Conservation (phyloP, 2,888 invertebrate genomes). For the Scelioninae gen. 1 region DNA sequence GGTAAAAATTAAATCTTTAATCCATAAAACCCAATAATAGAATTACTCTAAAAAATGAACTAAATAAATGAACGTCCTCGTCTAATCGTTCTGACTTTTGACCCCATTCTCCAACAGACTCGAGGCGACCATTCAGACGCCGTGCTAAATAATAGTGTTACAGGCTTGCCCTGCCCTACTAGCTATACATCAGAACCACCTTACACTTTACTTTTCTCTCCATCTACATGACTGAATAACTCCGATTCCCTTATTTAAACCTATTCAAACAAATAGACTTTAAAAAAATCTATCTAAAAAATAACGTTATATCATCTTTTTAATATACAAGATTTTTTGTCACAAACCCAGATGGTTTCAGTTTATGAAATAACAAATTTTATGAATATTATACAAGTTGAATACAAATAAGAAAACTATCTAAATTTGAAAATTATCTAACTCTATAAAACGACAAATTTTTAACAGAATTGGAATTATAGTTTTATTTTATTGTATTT, state of each 20-base stretch:
- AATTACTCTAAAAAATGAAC: neutral
- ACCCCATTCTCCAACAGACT: slow-evolving; percentile 37
- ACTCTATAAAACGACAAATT: no score
- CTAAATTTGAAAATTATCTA: no score
- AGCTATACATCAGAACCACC: slow-evolving; percentile 41
- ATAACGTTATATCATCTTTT: no score
- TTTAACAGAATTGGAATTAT: no score
- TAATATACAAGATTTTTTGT: no score
- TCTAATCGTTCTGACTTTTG: slow-evolving; percentile 30
- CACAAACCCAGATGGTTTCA: no score
- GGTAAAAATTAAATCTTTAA: no score
- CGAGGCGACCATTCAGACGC: slow-evolving; percentile 19
- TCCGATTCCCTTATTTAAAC: neutral
- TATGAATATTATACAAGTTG: no score
- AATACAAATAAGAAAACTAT: no score
- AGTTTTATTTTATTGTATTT: no score
- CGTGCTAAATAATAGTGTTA: slow-evolving; percentile 47
- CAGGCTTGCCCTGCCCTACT: slow-evolving; percentile 41
- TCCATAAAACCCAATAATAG: neutral
- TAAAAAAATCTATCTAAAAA: no score
- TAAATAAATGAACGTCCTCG: neutral
- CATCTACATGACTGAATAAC: slow-evolving; percentile 16
- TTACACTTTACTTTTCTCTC: slow-evolving; percentile 33
- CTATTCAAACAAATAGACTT: slow-evolving; percentile 8
- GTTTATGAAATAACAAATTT: no score